Evolutionary conservation across 2,888 invertebrate species (phyloP).

Genomic region (Tachina grossa): DNA sequence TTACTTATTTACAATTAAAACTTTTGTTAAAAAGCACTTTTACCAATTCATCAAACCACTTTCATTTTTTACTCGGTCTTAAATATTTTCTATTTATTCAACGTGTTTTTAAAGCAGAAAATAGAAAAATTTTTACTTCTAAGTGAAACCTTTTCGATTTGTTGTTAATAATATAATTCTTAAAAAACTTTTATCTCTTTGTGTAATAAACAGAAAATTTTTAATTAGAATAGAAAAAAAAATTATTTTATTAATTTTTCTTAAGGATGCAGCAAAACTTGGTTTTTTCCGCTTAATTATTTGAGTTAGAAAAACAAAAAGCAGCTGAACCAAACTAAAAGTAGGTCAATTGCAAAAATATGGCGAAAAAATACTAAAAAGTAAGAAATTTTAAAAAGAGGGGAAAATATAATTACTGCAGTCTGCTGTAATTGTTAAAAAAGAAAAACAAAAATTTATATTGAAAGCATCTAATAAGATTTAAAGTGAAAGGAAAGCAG

Average conservation of each 20-base stretch:
- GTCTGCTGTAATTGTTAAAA: constrained; percentile 54
- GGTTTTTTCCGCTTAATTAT: constrained; percentile 39
- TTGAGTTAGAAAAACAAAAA: constrained; percentile 13
- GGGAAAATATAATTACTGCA: constrained; percentile 60
- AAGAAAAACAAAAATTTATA: background rate
- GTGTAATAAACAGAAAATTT: constrained; percentile 25
- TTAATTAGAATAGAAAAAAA: constrained; percentile 4
- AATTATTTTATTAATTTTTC: constrained; percentile 17
- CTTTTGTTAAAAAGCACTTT: constrained; percentile 8
- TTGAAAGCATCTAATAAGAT: background rate
- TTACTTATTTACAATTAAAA: background rate
- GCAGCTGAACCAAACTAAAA: constrained; percentile 25
- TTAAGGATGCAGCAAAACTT: constrained; percentile 32
- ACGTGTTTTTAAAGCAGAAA: constrained; percentile 2
- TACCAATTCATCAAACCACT: background rate
- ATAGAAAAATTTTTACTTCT: constrained; percentile 26
- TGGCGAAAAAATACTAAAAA: constrained; percentile 34
- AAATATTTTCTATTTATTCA: constrained; percentile 5
- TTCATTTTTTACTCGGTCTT: background rate
- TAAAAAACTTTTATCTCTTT: constrained; percentile 14
- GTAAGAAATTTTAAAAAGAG: background rate
- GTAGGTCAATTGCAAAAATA: constrained; percentile 62
- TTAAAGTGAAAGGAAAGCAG: background rate
- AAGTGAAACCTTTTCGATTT: constrained; percentile 20
- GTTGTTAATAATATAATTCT: background rate